Percentiles rank a stretch among this genome's conserved stretches.
Conservation (phyloP, 2,888 invertebrate species). For the Volucella zonaria region DNA sequence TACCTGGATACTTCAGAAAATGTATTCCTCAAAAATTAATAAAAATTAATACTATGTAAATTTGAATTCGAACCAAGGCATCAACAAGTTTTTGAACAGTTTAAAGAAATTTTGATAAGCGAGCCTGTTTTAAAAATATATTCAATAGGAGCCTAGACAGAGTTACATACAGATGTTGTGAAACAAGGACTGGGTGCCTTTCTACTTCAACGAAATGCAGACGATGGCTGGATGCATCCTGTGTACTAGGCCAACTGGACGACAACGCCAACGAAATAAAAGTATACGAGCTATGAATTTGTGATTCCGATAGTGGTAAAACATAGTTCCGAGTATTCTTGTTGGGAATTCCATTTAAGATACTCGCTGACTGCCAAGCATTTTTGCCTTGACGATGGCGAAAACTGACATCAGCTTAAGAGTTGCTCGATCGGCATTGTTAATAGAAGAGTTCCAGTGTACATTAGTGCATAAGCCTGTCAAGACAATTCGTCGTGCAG, state of each 20-base stretch:
- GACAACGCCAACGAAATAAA: slow-evolving; percentile 72
- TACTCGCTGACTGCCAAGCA: too few relatives aligned
- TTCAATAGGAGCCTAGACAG: slow-evolving; percentile 24
- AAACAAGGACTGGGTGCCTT: slow-evolving; percentile 69
- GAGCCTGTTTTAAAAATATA: slow-evolving; percentile 42
- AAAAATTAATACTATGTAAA: slow-evolving; percentile 21
- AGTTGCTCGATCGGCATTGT: too few relatives aligned
- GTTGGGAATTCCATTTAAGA: too few relatives aligned
- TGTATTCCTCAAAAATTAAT: slow-evolving; percentile 39
- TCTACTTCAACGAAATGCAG: slow-evolving; percentile 22
- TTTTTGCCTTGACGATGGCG: too few relatives aligned
- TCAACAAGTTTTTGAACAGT: slow-evolving; percentile 29
- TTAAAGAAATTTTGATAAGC: too few relatives aligned
- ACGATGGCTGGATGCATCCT: slow-evolving; percentile 21
- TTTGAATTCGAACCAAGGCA: slow-evolving; percentile 28
- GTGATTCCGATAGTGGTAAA: slow-evolving; percentile 20
- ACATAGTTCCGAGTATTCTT: too few relatives aligned
- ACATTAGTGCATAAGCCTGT: too few relatives aligned
- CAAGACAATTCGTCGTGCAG: too few relatives aligned
- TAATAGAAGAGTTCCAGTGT: too few relatives aligned
- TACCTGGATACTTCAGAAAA: slow-evolving; percentile 40
- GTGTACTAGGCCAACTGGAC: slow-evolving; percentile 62
- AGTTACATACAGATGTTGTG: slow-evolving; percentile 32
- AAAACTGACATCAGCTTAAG: too few relatives aligned
- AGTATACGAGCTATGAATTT: slow-evolving; percentile 27